phyloP scores from a whole-genome alignment of 2,888 invertebrate species.

The Eupsilia transversa region DNA sequence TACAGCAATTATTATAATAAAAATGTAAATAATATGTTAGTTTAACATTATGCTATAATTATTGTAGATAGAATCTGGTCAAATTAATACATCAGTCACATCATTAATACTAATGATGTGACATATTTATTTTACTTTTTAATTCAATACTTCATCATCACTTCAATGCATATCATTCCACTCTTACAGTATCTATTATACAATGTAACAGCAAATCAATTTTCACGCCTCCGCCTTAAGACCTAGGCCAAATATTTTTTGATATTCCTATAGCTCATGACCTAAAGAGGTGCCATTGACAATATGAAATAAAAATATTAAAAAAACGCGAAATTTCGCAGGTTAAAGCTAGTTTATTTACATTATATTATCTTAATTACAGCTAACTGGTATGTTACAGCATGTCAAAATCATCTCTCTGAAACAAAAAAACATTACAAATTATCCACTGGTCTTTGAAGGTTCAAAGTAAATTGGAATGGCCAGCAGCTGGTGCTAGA shows the following conservation, averaged over 20 bases:
- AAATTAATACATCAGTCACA: conserved; percentile 36
- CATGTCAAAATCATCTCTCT: conserved; percentile 91
- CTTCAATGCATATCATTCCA: conserved; percentile 16
- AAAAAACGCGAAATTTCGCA: no score
- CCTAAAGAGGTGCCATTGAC: no score
- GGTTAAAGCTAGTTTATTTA: no score
- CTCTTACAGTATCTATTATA: conserved; percentile 25
- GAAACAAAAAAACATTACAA: conserved; percentile 77
- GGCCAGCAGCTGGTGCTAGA: no score
- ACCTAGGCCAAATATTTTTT: no score
- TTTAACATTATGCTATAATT: not conserved
- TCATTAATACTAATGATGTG: conserved; percentile 5
- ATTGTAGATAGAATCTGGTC: conserved; percentile 28
- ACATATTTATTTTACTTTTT: conserved; percentile 5
- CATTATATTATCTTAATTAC: conserved; percentile 38
- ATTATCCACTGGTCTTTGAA: not conserved
- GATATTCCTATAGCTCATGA: no score
- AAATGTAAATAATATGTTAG: conserved; percentile 37
- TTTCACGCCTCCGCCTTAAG: no score
- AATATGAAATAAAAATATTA: no score
- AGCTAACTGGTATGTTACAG: conserved; percentile 69
- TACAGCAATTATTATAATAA: conserved; percentile 1
- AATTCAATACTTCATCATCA: no score
- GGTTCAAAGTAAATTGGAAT: not conserved
- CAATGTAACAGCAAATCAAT: no score